phyloP scores from a whole-genome alignment of 2,888 invertebrate genomes.

The Camponotus fellah region DNA sequence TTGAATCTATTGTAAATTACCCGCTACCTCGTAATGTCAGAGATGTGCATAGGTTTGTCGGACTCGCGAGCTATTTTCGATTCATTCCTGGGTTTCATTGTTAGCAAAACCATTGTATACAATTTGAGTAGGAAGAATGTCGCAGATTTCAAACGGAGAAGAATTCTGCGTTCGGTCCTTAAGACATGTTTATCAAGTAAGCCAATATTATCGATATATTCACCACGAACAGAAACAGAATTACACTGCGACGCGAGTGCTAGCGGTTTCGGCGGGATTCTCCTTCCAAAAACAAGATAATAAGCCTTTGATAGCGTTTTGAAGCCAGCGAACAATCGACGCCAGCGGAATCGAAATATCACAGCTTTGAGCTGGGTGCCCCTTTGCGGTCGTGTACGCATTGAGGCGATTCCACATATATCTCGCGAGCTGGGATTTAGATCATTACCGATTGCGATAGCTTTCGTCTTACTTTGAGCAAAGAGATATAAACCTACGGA shows the following conservation, averaged over 20 bases:
- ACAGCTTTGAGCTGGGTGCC: too few species aligned
- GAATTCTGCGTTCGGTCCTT: background rate
- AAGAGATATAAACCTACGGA: too few species aligned
- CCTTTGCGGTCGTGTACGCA: too few species aligned
- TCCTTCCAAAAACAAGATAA: too few species aligned
- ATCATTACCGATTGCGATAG: too few species aligned
- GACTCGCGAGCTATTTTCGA: slow-evolving; percentile 5
- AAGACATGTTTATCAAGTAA: background rate
- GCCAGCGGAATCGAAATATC: too few species aligned
- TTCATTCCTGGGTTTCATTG: background rate
- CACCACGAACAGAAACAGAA: slow-evolving; percentile 61
- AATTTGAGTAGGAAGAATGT: background rate
- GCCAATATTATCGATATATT: slow-evolving; percentile 52
- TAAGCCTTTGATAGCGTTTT: too few species aligned
- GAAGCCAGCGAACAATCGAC: too few species aligned
- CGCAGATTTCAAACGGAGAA: background rate
- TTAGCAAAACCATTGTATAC: background rate
- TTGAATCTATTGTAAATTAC: background rate
- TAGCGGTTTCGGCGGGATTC: too few species aligned
- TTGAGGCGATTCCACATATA: too few species aligned
- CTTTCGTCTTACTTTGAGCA: too few species aligned
- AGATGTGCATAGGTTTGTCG: background rate
- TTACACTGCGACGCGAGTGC: slow-evolving; percentile 73
- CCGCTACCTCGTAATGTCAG: background rate
- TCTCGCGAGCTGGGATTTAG: too few species aligned